These are phyloP conservation scores for Patella ulyssiponensis DNA, from an alignment of 2,888 invertebrate genomes.

Conservation along the genomic window DNA sequence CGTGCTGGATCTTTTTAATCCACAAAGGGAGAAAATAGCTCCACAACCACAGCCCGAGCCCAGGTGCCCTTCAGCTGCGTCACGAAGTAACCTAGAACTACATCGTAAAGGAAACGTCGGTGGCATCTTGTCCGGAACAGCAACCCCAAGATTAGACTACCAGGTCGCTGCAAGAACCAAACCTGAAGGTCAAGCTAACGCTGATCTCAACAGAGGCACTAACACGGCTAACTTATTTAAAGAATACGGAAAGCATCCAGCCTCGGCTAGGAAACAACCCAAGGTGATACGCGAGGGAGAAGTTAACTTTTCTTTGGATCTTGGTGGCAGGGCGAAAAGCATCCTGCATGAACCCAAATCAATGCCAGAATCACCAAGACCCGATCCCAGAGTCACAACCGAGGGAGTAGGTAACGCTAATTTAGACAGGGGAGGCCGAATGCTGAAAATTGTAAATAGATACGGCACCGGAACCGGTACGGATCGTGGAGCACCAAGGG, in stretches of 20 bases:
- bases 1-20: conserved; percentile 51
- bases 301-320: conserved; percentile 43
- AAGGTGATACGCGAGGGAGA: conserved; percentile 53
- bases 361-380: conserved; percentile 50
- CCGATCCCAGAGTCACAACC: conserved; percentile 53
- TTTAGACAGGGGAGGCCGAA: conserved; percentile 50
- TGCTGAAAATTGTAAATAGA: conserved; percentile 53
- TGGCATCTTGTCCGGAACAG: conserved; percentile 48
- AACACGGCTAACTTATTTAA: conserved; percentile 48
- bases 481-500: conserved; percentile 47
- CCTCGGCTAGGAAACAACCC: conserved; percentile 45
- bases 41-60: conserved; percentile 47
- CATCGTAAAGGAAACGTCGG: conserved; percentile 57
- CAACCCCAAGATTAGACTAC: conserved; percentile 50
- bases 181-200: conserved; percentile 55
- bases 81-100: conserved; percentile 52
- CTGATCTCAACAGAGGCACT: conserved; percentile 51
- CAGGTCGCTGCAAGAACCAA: conserved; percentile 51
- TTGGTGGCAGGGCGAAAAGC: conserved; percentile 55
- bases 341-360: conserved; percentile 56
- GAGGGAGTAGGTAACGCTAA: conserved; percentile 54
- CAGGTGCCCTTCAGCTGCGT: conserved; percentile 49
- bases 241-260: conserved; percentile 45
- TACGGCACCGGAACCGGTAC: conserved; percentile 47
- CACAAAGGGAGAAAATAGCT: conserved; percentile 38